phyloP scores from a whole-genome alignment of 2,888 invertebrate genomes.

The Melolontha melolontha region DNA sequence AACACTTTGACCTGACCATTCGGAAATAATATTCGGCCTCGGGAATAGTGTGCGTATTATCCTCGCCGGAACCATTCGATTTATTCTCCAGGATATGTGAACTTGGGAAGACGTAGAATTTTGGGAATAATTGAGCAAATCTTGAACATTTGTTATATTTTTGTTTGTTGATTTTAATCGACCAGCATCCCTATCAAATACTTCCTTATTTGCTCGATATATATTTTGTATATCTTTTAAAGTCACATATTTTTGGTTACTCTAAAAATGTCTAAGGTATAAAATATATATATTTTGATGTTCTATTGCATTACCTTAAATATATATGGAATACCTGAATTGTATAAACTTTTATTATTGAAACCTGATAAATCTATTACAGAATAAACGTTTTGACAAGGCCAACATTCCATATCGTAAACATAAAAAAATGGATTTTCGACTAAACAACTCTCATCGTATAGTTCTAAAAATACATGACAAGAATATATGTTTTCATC shows the following conservation, averaged over 20 bases:
- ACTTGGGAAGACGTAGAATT: constrained; percentile 52
- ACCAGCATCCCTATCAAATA: constrained; percentile 74
- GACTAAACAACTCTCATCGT: constrained; percentile 87
- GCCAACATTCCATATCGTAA: constrained; percentile 87
- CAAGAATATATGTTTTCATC: constrained; percentile 18
- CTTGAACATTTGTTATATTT: constrained; percentile 52
- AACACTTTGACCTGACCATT: constrained; percentile 78
- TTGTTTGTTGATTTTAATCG: constrained; percentile 66
- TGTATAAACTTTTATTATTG: constrained; percentile 67
- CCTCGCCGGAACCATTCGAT: constrained; percentile 80
- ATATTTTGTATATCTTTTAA: constrained; percentile 69
- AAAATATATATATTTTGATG: constrained; percentile 18
- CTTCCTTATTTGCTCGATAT: constrained; percentile 70
- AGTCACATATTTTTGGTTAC: constrained; percentile 70
- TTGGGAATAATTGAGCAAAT: constrained; percentile 52
- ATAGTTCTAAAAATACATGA: constrained; percentile 70
- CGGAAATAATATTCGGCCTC: constrained; percentile 73
- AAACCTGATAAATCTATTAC: constrained; percentile 76
- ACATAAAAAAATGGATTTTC: constrained; percentile 87
- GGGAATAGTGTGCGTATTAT: constrained; percentile 79
- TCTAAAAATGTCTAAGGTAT: constrained; percentile 65
- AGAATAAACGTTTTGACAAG: constrained; percentile 78
- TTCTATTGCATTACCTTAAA: constrained; percentile 62
- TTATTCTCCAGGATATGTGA: constrained; percentile 76
- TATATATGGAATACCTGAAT: constrained; percentile 71